These are phyloP conservation scores for Zosterops hypoxanthus DNA, from an alignment of 2,113 vertebrate species.

Conservation along the genomic window DNA sequence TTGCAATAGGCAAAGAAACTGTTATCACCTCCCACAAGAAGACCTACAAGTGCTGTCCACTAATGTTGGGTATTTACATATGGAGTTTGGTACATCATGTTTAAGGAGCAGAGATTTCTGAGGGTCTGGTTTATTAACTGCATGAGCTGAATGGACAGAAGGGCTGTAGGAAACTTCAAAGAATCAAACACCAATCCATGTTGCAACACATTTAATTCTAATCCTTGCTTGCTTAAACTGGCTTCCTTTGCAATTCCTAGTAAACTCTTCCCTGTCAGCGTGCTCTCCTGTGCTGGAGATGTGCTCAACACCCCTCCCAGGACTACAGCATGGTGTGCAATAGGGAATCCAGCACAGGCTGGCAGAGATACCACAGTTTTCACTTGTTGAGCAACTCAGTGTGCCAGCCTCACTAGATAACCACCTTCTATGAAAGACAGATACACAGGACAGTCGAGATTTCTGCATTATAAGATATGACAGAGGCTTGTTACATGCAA, in stretches of 20 bases:
- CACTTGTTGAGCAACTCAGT: not conserved
- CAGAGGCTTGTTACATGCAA: not conserved
- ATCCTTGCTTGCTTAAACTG: not conserved
- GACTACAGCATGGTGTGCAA: not conserved
- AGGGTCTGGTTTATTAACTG: not conserved
- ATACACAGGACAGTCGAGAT: not conserved
- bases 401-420: not conserved
- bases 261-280: fast-evolving
- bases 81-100: not conserved
- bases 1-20: slow-evolving; percentile 16
- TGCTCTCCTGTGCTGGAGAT: not conserved
- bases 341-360: not conserved
- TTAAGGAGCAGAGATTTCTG: not conserved
- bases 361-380: not conserved
- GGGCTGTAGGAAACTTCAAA: not conserved
- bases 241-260: not conserved
- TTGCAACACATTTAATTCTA: not conserved
- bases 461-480: not conserved
- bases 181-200: not conserved
- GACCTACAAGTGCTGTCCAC: not conserved
- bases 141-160: not conserved
- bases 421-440: not conserved
- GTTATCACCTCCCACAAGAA: not conserved
- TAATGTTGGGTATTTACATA: not conserved
- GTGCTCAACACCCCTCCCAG: not conserved